Base-by-base conservation (phyloP, 2,888 invertebrate genomes). In the Bellardia pandia region DNA sequence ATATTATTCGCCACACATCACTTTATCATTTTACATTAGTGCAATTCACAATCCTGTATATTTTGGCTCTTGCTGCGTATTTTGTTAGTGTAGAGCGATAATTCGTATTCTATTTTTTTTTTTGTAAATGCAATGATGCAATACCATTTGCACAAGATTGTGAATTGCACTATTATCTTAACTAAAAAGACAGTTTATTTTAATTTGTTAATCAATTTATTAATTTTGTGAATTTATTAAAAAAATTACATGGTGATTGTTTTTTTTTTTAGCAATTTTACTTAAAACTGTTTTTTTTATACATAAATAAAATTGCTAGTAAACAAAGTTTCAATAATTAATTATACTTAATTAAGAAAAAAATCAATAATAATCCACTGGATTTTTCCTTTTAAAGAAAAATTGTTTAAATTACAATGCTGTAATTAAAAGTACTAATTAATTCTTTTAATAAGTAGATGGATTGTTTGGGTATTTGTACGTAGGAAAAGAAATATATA, bases 141-240 rank as follows among this genome's bases (percentile, higher is more conserved):
- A 23, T 23, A 23, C 23, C 23, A 23, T 23, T 23, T 23, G 23
- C 23, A 23, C 23, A 23, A 23, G 23, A 23, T 23, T 23, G 23
- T 23, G 23, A 23, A 23, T 23, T 23, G 23, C 23, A 23, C 1
- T 23, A 23, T 23, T 23, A 23, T 23, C 23, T 23, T 23, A 56
- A 14, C 23, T 23, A 16, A 11, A 23, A 62, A 37, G 2, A 37
- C 7, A 16, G 37, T 64, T 23, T 5, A 13, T 74, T 75, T 83
- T 75, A 64, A 48, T 77, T 80, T 83, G 66, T 82, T 69, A 81
- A 78, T 81, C 51, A 78, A 87, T 77, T 85, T 85, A 81, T 84
- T 87, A 71, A 77, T 42, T 68, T 78, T 78, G 77, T 75, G 74
- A 78, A 85, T 77, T 71, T 66, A 81, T 62, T 64, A 64, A 53